Base-by-base conservation (phyloP, 2,888 invertebrate species). In the Pecten maximus region DNA sequence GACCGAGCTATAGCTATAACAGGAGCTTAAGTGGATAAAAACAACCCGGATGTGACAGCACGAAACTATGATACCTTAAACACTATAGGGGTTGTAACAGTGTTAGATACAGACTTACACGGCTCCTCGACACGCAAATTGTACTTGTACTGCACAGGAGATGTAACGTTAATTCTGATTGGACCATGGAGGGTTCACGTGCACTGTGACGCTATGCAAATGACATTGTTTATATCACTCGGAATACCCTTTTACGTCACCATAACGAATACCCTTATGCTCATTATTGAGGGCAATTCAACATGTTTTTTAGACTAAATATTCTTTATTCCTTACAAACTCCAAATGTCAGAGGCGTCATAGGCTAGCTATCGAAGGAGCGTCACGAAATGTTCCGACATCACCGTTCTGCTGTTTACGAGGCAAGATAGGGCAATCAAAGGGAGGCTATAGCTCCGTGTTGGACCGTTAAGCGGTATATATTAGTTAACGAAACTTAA, bases 181-280 rank as follows among this genome's bases (percentile, higher is more conserved):
- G 74, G 74, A 35, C 74, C 74, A 74, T 74, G 74, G 35, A 74
- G 74, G 74, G 74, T 74, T 74, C 74, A 74, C 74, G 74, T 74
- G 74, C 74, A 74, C 74, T 74, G 74, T 74, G 74, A 74, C 35
- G 74, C 74, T 74, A 74, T 74, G 74, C 35, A 74, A 74, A 74
- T 74, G 74, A 74, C 74, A 74, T 74, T 74, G 74, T 74, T 74
- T 74, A 74, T 74, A 74, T 74, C 74, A 74, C 74, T 74, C 74
- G 74, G 35, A 74, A 74, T 74, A 74, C 35, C 74, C 74, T 74
- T 74, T 74, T 74, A 74, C 74, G 74, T 74, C 35, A 74, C 74
- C 74, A 74, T 74, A 74, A 74, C 74, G 8, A 74, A 74, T 74
- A 74, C 74, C 74, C 74, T 74, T 74, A 74, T 74, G 74, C 74